Evolutionary conservation across 2,888 invertebrate species (phyloP), one percentile per base, ranked within the genome.

Genomic region (Lapara coniferarum): DNA sequence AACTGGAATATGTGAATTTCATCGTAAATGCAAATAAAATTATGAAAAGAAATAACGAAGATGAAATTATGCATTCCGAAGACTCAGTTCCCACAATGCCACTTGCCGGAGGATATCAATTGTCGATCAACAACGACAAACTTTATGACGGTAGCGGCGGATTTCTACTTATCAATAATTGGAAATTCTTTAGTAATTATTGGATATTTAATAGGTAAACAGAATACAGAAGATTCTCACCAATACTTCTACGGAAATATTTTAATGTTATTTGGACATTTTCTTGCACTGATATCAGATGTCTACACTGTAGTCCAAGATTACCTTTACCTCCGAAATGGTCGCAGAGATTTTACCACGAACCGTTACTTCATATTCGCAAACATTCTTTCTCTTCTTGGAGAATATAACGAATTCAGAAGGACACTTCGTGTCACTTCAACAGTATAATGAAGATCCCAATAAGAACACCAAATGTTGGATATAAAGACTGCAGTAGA

Each of bases 331-430:
- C 30, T 80, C 7, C 77, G 77, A 53, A 68, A 73, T 5, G 69
- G 72, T 55, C 74, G 68, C n/a, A 69, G 74, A 30, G 74, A 77
- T 68, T 78, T 80, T 53, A 69, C 57, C 53, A 70, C 78, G 8
- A 85, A 83, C 71, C 73, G 76, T 46, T 85, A 75, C 69, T 84
- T 85, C 66, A 71, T 83, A 6, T 51, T 82, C 8, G 80, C 85
- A 37, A 85, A 84, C 70, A 70, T 87, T 14, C 75, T 87, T 49
- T 75, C 78, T 5, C 75, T 85, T 8, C 79, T 85, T 14, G 84
- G 82, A 12, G 83, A 86, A 74, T 85, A 83, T 73, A 75, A 83
- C 52, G 80, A 85, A 70, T 71, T 85, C 66, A 81, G 76, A 69
- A 73, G 19, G 49, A 12, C 25, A 8, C 68, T 58, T 19, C 13